These are phyloP conservation scores for Enteromius mattozi DNA, from an alignment of 2,797 vertebrate genomes.

Conservation along the genomic window DNA sequence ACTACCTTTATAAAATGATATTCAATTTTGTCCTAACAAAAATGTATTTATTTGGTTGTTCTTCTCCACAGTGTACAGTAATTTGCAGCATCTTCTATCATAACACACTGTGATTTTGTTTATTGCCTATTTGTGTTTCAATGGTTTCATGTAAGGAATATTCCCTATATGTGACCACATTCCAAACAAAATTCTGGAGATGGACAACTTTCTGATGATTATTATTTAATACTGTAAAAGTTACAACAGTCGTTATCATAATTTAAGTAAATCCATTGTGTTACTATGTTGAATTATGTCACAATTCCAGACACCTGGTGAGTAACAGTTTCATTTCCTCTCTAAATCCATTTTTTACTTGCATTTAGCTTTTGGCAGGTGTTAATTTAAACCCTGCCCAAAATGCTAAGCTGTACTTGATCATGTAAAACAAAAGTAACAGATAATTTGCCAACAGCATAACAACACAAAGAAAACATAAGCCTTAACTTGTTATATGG, in stretches of 20 bases:
- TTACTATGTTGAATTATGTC: not conserved
- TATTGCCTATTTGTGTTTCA: not conserved
- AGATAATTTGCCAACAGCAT: not conserved
- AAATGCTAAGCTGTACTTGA: not conserved
- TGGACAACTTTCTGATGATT: not conserved
- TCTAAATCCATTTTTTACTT: not conserved
- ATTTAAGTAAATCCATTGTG: not conserved
- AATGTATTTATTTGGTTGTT: not conserved
- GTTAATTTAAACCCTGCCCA: not conserved
- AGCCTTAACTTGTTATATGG: conserved; percentile 3
- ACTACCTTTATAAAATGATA: not conserved
- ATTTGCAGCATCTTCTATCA: not conserved
- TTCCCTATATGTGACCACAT: not conserved
- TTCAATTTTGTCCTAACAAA: not conserved
- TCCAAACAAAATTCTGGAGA: not conserved
- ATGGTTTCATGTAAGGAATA: not conserved
- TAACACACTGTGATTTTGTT: not conserved
- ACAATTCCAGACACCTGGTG: not conserved
- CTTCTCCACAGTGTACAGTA: not conserved
- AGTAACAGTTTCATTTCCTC: not conserved
- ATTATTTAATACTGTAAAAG: not conserved
- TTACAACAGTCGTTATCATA: not conserved
- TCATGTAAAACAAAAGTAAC: conserved; percentile 13
- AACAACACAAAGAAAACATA: conserved; percentile 19
- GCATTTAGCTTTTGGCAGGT: not conserved